phyloP scores from a whole-genome alignment of 2,797 vertebrate species.

The Sebastolobus alascanus region DNA sequence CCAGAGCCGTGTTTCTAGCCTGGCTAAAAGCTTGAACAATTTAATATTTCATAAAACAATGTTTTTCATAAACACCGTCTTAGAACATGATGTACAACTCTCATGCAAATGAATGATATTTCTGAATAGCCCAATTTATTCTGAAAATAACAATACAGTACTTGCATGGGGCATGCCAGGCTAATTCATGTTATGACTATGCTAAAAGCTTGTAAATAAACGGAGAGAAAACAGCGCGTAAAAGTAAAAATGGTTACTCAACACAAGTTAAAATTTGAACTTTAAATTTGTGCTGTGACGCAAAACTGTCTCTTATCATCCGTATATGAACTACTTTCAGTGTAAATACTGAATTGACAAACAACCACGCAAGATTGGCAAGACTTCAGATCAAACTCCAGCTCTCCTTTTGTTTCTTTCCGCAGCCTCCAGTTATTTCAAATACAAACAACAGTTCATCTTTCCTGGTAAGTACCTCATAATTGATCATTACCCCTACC shows the following conservation, averaged over 20 bases:
- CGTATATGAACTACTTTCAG: not conserved
- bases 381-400: conserved; percentile 31
- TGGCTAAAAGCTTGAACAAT: not conserved
- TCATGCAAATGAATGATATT: not conserved
- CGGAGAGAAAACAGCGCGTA: not conserved
- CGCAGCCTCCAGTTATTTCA: conserved; percentile 97
- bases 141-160: not conserved
- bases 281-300: not conserved
- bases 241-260: not conserved
- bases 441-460: conserved; percentile 99
- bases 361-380: not conserved
- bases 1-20: no score
- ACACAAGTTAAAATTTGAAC: not conserved
- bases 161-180: not conserved
- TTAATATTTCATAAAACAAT: not conserved
- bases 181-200: not conserved
- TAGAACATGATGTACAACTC: not conserved
- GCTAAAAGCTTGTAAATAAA: not conserved
- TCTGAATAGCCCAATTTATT: not conserved
- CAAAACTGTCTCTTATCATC: not conserved
- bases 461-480: conserved; percentile 91
- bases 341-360: not conserved
- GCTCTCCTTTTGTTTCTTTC: conserved; percentile 66
- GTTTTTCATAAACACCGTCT: not conserved
- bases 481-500: conserved; percentile 68